Conservation (phyloP, 2,888 invertebrate genomes). For the Thera obeliscata region DNA sequence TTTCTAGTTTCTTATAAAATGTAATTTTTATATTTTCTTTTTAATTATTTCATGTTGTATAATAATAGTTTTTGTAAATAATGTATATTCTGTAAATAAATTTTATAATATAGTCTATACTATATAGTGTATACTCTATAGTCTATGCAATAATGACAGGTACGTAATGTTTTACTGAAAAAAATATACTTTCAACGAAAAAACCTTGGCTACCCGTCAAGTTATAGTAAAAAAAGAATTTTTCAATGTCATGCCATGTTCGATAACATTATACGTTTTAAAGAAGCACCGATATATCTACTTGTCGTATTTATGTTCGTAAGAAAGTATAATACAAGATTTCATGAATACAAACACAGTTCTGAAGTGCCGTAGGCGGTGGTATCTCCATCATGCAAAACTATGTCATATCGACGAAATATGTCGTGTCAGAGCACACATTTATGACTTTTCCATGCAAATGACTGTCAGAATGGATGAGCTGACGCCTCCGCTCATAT, state of each 20-base stretch:
- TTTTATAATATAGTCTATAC: too few relatives aligned
- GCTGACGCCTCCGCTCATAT: constrained; percentile 59
- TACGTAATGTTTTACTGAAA: too few relatives aligned
- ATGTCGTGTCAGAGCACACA: constrained; percentile 61
- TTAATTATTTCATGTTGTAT: too few relatives aligned
- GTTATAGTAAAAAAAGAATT: neutral
- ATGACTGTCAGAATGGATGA: constrained; percentile 61
- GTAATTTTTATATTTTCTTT: too few relatives aligned
- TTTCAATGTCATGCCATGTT: constrained; percentile 4
- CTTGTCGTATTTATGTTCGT: constrained; percentile 13
- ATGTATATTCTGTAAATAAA: too few relatives aligned
- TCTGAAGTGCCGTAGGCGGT: constrained; percentile 24
- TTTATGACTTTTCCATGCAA: constrained; percentile 71
- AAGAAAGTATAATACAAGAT: constrained; percentile 15
- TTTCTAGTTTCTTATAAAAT: too few relatives aligned
- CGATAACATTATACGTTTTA: neutral
- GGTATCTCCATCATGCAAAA: constrained; percentile 36
- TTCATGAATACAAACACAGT: constrained; percentile 25
- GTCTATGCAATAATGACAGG: too few relatives aligned
- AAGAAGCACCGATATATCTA: constrained; percentile 11
- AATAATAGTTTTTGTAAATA: too few relatives aligned
- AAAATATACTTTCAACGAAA: too few relatives aligned
- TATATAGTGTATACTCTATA: too few relatives aligned
- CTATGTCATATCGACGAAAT: constrained; percentile 44
- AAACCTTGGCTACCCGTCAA: neutral